Base-by-base conservation (phyloP, 1,140 invertebrate genomes). In the Apis laboriosa region DNA sequence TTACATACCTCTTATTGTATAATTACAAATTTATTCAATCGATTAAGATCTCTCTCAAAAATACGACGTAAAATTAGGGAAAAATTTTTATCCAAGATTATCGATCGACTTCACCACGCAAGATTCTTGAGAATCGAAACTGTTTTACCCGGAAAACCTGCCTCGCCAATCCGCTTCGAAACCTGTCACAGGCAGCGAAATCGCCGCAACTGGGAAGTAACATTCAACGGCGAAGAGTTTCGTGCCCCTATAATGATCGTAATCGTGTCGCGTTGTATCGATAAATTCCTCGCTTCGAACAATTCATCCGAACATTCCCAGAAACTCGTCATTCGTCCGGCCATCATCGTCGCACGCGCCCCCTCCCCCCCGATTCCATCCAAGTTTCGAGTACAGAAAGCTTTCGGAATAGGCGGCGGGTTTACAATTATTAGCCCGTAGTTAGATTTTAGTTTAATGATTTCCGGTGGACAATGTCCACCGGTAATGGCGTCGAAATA, bases 391-490 rank as follows among this genome's bases (percentile, higher is more conserved):
- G 84, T 74, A 88, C 86, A 88, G 90, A 89, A 92, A 91, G 90
- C 90, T 86, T 90, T 90, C 78, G 84, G 87, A 89, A 90, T 87
- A 88, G 83, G 76, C 84, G 77, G 53, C 77, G 61, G 83, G 83
- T 86, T 88, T 87, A 85, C 87, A 85, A 85, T 91, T 43, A 91
- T 91, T 89, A 88, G 87, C 81, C 24, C 60, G 80, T 87, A 91
- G 90, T 91, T 92, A 87, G 89, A 92, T 92, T 92, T 92, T 92
- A 91, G 92, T 92, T 92, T 92, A 92, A 92, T 92, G 90, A 92
- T 92, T 92, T 92, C 91, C 90, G 86, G 73, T 71, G 89, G 86
- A 92, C 90, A 92, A 92, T 91, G 86, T 86, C 86, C 86, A 68
- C 75, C 75, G 83, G 81, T 90, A 91, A 91, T 92, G 86, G 90